Evolutionary conservation across 2,113 vertebrate genomes (phyloP).

Genomic region (Antechinus stuartii): DNA sequence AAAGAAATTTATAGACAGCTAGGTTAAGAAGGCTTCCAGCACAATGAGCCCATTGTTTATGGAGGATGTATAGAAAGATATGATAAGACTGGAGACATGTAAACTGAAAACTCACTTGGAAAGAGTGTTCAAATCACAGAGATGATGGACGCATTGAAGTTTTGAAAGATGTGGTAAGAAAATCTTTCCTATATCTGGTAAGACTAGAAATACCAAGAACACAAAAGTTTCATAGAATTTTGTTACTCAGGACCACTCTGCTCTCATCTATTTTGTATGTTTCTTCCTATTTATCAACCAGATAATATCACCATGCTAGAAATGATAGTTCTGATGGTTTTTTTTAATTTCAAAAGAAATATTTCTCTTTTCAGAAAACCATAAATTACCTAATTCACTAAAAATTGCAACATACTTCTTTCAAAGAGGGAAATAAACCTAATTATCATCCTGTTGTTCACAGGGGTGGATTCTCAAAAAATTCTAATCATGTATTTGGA

Average conservation of each 20-base stretch:
- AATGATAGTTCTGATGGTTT: not conserved
- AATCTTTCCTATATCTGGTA: not conserved
- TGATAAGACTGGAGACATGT: not conserved
- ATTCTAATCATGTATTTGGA: slow-evolving; percentile 25
- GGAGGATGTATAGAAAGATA: not conserved
- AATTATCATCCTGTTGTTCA: not conserved
- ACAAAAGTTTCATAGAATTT: not conserved
- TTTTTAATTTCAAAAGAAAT: not conserved
- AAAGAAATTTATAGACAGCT: not conserved
- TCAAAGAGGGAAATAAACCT: not conserved
- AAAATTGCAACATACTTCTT: not conserved
- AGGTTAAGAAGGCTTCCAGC: not conserved
- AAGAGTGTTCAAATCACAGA: not conserved
- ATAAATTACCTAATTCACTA: not conserved
- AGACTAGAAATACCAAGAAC: not conserved
- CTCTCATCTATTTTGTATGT: not conserved
- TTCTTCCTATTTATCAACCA: not conserved
- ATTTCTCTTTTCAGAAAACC: not conserved
- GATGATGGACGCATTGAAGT: not conserved
- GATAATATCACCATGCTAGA: slow-evolving; percentile 1
- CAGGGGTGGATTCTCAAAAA: not conserved
- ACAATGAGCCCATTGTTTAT: not conserved
- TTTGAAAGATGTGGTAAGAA: not conserved
- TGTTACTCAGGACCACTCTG: not conserved
- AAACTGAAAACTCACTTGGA: not conserved